These are phyloP conservation scores for Eonycteris spelaea DNA, from an alignment of 2,113 vertebrate genomes.

Conservation along the genomic window DNA sequence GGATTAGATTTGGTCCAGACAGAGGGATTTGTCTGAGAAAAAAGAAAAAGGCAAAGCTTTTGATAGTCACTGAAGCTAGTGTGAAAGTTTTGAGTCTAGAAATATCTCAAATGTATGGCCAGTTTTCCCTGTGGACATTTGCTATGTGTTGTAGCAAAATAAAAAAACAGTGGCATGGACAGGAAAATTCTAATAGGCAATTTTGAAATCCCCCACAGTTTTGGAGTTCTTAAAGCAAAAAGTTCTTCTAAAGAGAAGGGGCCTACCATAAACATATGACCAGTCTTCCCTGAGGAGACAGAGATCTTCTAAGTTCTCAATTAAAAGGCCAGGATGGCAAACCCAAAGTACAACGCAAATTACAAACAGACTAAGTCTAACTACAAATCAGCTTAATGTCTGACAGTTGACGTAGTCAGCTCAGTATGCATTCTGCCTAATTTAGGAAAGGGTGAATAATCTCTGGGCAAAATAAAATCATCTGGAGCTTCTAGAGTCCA, in stretches of 20 bases:
- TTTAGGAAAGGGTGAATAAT: background rate
- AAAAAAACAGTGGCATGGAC: background rate
- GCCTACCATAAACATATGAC: background rate
- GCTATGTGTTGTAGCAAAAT: background rate
- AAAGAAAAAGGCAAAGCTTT: background rate
- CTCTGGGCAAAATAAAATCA: background rate
- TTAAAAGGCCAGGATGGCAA: background rate
- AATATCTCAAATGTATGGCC: background rate
- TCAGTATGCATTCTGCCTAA: background rate
- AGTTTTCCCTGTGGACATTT: background rate
- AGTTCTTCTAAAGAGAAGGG: background rate
- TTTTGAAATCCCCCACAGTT: background rate
- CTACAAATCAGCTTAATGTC: background rate
- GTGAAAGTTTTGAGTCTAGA: background rate
- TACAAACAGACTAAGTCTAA: background rate
- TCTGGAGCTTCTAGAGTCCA: background rate
- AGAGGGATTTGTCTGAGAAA: background rate
- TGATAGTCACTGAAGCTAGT: too few relatives aligned
- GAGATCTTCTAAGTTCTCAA: background rate
- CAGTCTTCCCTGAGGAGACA: background rate
- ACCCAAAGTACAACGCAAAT: background rate
- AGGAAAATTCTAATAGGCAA: background rate
- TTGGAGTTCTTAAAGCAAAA: background rate
- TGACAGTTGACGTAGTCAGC: background rate
- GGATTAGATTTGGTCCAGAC: background rate